These are phyloP conservation scores for Athrips mouffetella DNA, from an alignment of 2,888 invertebrate genomes.

Conservation along the genomic window DNA sequence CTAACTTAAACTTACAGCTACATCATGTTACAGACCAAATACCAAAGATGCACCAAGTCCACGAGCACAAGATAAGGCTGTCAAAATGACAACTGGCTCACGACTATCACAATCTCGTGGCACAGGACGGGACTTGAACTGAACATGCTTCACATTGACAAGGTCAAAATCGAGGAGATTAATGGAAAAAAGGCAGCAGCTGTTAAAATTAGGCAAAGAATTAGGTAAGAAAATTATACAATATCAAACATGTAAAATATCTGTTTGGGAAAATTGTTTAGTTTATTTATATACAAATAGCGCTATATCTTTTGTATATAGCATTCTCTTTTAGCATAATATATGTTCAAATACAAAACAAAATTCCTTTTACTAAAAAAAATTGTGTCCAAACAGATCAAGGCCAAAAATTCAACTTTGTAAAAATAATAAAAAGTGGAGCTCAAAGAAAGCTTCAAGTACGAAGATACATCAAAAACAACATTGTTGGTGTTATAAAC, in stretches of 20 bases:
- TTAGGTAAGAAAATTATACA: too few relatives aligned
- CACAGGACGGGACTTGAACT: slow-evolving; percentile 37
- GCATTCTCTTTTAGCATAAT: too few relatives aligned
- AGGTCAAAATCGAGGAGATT: slow-evolving; percentile 49
- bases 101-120: slow-evolving; percentile 54
- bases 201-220: slow-evolving; percentile 5
- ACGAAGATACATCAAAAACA: slow-evolving; percentile 39
- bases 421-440: not conserved
- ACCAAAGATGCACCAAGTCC: slow-evolving; percentile 9
- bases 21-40: slow-evolving; percentile 8
- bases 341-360: too few relatives aligned
- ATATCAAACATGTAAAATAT: too few relatives aligned
- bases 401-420: too few relatives aligned
- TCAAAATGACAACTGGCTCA: slow-evolving; percentile 63
- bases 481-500: slow-evolving; percentile 27
- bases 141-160: slow-evolving; percentile 40
- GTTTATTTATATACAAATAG: too few relatives aligned
- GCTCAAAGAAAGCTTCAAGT: not conserved
- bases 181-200: slow-evolving; percentile 25
- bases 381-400: too few relatives aligned
- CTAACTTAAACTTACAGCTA: too few relatives aligned
- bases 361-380: too few relatives aligned
- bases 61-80: slow-evolving; percentile 39
- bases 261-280: too few relatives aligned
- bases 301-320: too few relatives aligned